Evolutionary conservation across 2,888 invertebrate genomes (phyloP).

Genomic region (Salticus scenicus): DNA sequence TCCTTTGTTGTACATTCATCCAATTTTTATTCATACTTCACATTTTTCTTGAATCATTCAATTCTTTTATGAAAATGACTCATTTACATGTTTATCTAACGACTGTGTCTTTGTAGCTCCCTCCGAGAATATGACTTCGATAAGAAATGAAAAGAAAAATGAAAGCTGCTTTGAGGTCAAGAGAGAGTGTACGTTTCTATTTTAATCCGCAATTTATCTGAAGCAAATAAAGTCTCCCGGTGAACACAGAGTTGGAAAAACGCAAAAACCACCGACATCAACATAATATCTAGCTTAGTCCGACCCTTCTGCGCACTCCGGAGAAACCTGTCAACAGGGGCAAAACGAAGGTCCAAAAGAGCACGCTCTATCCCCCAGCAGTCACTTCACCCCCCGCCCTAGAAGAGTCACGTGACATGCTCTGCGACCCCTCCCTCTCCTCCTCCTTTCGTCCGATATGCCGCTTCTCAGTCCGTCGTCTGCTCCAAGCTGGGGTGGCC

Average conservation of each 20-base stretch:
- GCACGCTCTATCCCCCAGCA: not conserved
- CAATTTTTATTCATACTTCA: too few species aligned
- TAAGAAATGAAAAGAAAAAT: too few species aligned
- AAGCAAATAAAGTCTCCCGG: not conserved
- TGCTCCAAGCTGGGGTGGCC: not conserved
- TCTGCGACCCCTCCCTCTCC: not conserved
- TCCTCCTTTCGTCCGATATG: not conserved
- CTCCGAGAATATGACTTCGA: too few species aligned
- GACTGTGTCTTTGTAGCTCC: too few species aligned
- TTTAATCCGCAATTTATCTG: slow-evolving; percentile 6
- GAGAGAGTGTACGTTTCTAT: too few species aligned
- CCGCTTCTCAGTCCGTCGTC: slow-evolving; percentile 23
- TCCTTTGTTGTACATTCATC: too few species aligned
- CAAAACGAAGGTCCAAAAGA: slow-evolving; percentile 25
- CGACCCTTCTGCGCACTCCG: not conserved
- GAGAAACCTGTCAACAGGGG: slow-evolving; percentile 51
- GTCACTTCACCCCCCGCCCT: not conserved
- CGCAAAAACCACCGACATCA: slow-evolving; percentile 8
- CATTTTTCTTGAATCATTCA: too few species aligned
- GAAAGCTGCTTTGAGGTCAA: too few species aligned
- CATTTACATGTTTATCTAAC: too few species aligned
- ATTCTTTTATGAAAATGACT: too few species aligned
- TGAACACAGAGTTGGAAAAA: not conserved
- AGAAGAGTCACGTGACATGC: not conserved
- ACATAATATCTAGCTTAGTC: not conserved